A percentile compares a stretch with the other conserved stretches of the same genome.
phyloP scores from a whole-genome alignment of 2,797 vertebrate genomes.

The Sphenopsis melanotis region DNA sequence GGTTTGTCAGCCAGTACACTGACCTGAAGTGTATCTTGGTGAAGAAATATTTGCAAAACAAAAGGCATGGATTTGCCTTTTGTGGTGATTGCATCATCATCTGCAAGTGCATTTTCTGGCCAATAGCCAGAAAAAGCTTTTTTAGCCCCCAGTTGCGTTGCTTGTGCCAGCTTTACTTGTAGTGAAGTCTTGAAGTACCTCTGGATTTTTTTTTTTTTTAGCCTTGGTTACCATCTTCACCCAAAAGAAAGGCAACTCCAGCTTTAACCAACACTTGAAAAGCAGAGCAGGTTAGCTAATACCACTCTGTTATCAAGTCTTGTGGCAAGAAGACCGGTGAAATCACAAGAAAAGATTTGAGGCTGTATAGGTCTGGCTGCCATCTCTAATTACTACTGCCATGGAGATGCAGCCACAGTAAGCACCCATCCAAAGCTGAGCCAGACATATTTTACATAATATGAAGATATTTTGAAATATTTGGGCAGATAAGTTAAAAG shows the following conservation, averaged over 20 bases:
- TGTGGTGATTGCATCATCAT: neutral
- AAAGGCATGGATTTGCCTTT: neutral
- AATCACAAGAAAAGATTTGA: neutral
- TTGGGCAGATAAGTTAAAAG: conserved; percentile 20
- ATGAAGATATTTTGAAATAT: neutral
- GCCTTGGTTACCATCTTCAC: neutral
- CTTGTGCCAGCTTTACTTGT: neutral
- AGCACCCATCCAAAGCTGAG: neutral
- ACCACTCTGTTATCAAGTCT: neutral
- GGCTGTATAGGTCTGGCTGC: neutral
- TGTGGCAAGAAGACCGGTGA: neutral
- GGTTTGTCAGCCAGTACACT: neutral
- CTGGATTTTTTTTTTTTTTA: neutral
- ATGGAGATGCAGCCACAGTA: neutral
- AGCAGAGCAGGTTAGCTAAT: neutral
- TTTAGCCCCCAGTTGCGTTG: neutral
- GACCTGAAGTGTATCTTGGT: neutral
- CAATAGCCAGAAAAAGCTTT: neutral
- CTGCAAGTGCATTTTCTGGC: neutral
- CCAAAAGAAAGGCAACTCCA: neutral
- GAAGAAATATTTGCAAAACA: neutral
- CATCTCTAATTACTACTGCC: neutral
- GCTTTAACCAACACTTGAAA: neutral
- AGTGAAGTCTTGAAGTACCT: neutral
- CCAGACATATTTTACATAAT: neutral